Percentiles rank a stretch among this genome's conserved stretches.
Evolutionary conservation across 2,888 invertebrate species (phyloP).

Genomic region (Drosophila prostipennis): DNA sequence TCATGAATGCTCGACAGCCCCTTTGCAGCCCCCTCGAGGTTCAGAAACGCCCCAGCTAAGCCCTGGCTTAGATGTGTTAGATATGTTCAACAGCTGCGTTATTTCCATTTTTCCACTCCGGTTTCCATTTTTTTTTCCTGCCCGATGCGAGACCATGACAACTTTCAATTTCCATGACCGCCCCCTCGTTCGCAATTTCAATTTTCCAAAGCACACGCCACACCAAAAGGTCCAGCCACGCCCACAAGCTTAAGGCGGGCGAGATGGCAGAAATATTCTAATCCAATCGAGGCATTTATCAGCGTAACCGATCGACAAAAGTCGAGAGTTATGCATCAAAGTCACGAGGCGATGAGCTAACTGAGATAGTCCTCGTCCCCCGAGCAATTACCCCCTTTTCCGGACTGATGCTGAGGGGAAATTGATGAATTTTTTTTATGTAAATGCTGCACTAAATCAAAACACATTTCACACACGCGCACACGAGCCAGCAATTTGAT

Average conservation of each 20-base stretch:
- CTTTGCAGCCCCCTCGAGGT: slow-evolving; percentile 17
- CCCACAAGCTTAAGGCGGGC: slow-evolving; percentile 63
- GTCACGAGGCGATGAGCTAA: slow-evolving; percentile 66
- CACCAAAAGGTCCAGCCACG: slow-evolving; percentile 58
- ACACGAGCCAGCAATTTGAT: slow-evolving; percentile 69
- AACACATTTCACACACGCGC: slow-evolving; percentile 52
- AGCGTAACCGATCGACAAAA: slow-evolving; percentile 74
- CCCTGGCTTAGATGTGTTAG: slow-evolving; percentile 76
- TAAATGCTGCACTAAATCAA: slow-evolving; percentile 79
- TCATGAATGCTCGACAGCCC: slow-evolving; percentile 48
- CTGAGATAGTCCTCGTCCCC: slow-evolving; percentile 53
- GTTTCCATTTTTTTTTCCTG: slow-evolving; percentile 5
- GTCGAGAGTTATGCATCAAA: slow-evolving; percentile 77
- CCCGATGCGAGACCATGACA: slow-evolving; percentile 62
- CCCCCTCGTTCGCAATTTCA: slow-evolving; percentile 63
- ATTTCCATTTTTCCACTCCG: slow-evolving; percentile 50
- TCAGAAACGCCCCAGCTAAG: slow-evolving; percentile 55
- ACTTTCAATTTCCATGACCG: slow-evolving; percentile 70
- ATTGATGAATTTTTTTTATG: slow-evolving; percentile 69
- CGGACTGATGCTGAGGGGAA: slow-evolving; percentile 46
- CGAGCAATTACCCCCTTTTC: slow-evolving; percentile 53
- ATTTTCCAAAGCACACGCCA: slow-evolving; percentile 55
- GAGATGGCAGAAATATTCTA: slow-evolving; percentile 57
- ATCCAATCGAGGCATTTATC: slow-evolving; percentile 76
- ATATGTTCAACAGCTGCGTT: slow-evolving; percentile 79